These are phyloP conservation scores for Mycalesis mineus DNA, from an alignment of 2,888 invertebrate genomes.

Conservation along the genomic window DNA sequence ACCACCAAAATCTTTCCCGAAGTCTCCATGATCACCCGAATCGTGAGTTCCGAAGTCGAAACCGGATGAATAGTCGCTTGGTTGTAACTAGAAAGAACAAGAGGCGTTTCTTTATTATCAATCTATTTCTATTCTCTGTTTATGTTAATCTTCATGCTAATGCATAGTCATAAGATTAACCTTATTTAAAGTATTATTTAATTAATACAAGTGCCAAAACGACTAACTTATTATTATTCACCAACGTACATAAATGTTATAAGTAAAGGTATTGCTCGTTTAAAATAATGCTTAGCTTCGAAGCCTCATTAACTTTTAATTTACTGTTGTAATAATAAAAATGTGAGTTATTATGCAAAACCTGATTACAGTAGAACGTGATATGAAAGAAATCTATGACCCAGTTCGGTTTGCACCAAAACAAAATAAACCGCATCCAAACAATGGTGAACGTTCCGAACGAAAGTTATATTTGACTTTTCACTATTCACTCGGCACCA, in stretches of 20 bases:
- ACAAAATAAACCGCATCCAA: conserved; percentile 11
- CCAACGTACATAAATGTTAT: too few species aligned
- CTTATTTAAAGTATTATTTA: too few species aligned
- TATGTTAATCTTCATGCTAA: too few species aligned
- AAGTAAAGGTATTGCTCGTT: too few species aligned
- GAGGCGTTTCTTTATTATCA: too few species aligned
- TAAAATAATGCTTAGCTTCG: too few species aligned
- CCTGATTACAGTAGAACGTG: neutral
- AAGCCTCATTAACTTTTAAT: too few species aligned
- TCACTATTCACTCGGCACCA: conserved; percentile 23
- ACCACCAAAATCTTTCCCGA: conserved; percentile 52
- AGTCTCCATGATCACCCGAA: conserved; percentile 43
- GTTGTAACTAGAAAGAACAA: conserved; percentile 49
- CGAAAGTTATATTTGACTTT: conserved; percentile 28
- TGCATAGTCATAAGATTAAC: too few species aligned
- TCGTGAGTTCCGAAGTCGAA: conserved; percentile 42
- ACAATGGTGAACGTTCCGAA: conserved; percentile 20
- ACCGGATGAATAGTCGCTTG: conserved; percentile 55
- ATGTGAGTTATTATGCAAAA: neutral
- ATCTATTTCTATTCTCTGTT: too few species aligned
- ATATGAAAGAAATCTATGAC: conserved; percentile 12
- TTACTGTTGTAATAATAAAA: neutral
- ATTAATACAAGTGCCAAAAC: too few species aligned
- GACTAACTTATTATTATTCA: too few species aligned
- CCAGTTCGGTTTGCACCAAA: conserved; percentile 9